Evolutionary conservation across 2,113 vertebrate species (phyloP).

Genomic region (Ginglymostoma cirratum): DNA sequence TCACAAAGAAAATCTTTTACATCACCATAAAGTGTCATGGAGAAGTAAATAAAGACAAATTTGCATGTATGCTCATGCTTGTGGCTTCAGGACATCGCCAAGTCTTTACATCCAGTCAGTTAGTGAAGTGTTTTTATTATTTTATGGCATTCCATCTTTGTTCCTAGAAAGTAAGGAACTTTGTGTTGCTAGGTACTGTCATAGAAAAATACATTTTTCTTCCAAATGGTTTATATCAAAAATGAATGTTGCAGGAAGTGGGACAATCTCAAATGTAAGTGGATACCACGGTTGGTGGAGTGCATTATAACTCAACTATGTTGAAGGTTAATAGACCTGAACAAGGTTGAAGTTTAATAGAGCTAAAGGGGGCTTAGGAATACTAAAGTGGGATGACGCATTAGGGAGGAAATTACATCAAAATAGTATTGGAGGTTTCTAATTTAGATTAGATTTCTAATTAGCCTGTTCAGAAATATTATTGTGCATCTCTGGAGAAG

Average conservation of each 20-base stretch:
- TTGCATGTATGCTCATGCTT: background rate
- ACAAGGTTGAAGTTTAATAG: background rate
- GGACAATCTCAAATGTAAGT: background rate
- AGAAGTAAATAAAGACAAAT: background rate
- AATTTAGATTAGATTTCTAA: no score
- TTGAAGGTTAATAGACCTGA: background rate
- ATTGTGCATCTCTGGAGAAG: no score
- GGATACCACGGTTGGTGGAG: no score
- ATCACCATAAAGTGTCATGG: background rate
- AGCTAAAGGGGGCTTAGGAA: background rate
- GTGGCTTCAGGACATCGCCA: background rate
- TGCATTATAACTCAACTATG: no score
- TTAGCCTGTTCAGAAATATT: no score
- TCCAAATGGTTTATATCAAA: background rate
- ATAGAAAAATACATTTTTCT: background rate
- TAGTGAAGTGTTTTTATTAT: background rate
- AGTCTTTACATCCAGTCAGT: background rate
- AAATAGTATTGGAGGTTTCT: no score
- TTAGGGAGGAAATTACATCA: no score
- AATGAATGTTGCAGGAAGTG: background rate
- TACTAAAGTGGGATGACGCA: background rate
- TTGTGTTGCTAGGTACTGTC: background rate
- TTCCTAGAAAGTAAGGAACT: background rate
- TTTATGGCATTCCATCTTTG: background rate
- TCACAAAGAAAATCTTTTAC: background rate